A percentile compares a stretch with the other conserved stretches of the same genome.
phyloP scores from a whole-genome alignment of 2,113 vertebrate species.

The Leucoraja erinaceus region DNA sequence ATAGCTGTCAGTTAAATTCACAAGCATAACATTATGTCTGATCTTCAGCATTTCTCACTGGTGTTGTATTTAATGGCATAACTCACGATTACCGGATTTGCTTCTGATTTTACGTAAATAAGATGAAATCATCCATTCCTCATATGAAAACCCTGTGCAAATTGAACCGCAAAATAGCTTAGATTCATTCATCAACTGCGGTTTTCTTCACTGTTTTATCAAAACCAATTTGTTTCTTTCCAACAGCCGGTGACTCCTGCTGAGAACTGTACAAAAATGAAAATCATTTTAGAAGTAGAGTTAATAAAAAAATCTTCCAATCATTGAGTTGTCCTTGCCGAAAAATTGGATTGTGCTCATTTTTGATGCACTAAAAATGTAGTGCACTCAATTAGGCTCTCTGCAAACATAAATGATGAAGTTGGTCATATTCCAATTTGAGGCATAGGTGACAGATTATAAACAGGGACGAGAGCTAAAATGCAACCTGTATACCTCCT shows the following conservation, averaged over 20 bases:
- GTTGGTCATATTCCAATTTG: no score
- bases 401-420: no score
- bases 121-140: slow-evolving; percentile 28
- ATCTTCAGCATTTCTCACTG: slow-evolving; percentile 19
- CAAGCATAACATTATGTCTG: slow-evolving; percentile 19
- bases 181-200: not conserved
- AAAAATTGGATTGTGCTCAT: no score
- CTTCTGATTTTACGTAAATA: slow-evolving; percentile 25
- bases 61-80: slow-evolving; percentile 14
- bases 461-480: no score
- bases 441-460: no score
- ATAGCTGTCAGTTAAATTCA: slow-evolving; percentile 32
- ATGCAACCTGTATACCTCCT: no score
- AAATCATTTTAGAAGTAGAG: not conserved
- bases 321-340: not conserved
- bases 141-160: not conserved
- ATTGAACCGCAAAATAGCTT: slow-evolving; percentile 22
- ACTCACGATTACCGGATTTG: not conserved
- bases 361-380: no score
- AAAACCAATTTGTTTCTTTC: slow-evolving; percentile 26
- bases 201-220: slow-evolving; percentile 11
- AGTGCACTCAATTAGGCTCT: no score
- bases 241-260: not conserved
- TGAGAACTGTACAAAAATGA: not conserved
- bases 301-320: slow-evolving; percentile 7